phyloP scores from a whole-genome alignment of 2,888 invertebrate species.

The Dryobota labecula region DNA sequence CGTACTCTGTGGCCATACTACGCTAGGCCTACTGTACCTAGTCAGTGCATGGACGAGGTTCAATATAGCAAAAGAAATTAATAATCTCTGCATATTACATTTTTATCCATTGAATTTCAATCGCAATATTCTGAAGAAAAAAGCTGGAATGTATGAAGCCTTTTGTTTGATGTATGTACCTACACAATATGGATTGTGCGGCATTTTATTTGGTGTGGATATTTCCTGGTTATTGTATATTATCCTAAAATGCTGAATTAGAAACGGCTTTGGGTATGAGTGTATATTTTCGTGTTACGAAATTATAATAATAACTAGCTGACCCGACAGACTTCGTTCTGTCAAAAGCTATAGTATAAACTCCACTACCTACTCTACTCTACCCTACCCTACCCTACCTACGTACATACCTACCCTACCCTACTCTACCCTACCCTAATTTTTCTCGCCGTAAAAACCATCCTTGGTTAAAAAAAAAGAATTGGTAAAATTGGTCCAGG shows the following conservation, averaged over 20 bases:
- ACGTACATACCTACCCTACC: no score
- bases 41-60: conserved; percentile 39
- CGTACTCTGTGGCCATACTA: no score
- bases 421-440: no score
- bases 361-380: no score
- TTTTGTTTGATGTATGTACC: conserved; percentile 18
- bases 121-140: conserved; percentile 33
- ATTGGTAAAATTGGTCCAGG: no score
- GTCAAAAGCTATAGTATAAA: no score
- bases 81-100: conserved; percentile 38
- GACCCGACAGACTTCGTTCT: no score
- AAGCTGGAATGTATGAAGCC: conserved; percentile 16
- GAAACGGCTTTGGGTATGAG: neutral
- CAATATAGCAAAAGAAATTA: conserved; percentile 50
- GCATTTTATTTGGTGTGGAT: neutral
- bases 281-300: neutral
- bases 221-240: neutral
- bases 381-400: no score
- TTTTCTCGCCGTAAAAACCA: no score
- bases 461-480: no score
- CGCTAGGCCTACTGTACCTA: neutral
- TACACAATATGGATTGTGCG: conserved; percentile 9
- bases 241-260: neutral
- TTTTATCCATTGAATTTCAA: conserved; percentile 40
- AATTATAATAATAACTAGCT: neutral